Evolutionary conservation across 1,140 invertebrate genomes (phyloP), one percentile per base, ranked within the genome.

Genomic region (Lepidostoma basale): DNA sequence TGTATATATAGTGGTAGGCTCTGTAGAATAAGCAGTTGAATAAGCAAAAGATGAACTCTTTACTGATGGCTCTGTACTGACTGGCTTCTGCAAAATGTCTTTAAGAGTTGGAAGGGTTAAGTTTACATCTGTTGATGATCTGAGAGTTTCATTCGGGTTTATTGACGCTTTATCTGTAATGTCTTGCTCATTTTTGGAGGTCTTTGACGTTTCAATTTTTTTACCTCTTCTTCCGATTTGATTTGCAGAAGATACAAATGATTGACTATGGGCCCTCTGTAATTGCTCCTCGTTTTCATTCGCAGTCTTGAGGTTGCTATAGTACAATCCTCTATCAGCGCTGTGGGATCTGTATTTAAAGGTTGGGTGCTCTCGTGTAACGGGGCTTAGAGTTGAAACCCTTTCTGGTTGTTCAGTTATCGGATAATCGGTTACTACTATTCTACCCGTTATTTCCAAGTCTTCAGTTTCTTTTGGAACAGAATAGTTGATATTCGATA

Each of bases 201-300:
- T 8, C 33, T 36, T 40, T 78, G 75, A 2, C 75, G 66, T 39
- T 76, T 82, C 22, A 77, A 68, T 73, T 65, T 82, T 80, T 70
- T 84, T 84, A 3, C 81, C 78, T 72, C 79, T 77, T 54, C 79
- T 74, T 42, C 79, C 56, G 33, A 74, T 76, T 62, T 82, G 82
- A 42, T 73, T 70, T 69, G 81, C 76, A 12, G 82, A 79, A 40
- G 76, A 72, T 23, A 82, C 71, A 65, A 83, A 82, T 0, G 81
- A 83, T 74, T 83, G 81, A 72, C 81, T 84, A 47, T 82, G 81
- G 22, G 81, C 81, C 74, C 82, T 78, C 76, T 83, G 81, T 26
- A 83, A 72, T 76, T 83, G 78, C 74, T 83, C 81, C 70, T 84
- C 81, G 42, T 83, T 82, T 72, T 84, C 80, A 67, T 79, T 70